These are phyloP conservation scores for Amphiura filiformis DNA, from an alignment of 35 echinoderm and acorn worm species.

Conservation along the genomic window DNA sequence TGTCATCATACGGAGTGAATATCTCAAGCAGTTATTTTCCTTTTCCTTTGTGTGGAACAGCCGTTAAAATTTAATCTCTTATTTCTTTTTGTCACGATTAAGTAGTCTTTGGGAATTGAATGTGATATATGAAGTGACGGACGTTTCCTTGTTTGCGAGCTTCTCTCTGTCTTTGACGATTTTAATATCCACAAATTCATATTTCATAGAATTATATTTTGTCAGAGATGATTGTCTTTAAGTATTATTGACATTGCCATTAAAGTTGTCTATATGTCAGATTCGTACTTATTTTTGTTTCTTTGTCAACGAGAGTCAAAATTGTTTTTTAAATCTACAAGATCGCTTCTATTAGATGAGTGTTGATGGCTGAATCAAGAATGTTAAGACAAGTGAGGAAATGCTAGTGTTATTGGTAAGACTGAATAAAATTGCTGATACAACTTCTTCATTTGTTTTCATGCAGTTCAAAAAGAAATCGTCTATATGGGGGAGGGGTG, in stretches of 20 bases:
- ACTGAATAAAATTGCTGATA: too few relatives aligned
- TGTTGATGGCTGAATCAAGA: too few relatives aligned
- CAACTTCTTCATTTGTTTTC: too few relatives aligned
- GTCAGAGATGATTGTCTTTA: not conserved
- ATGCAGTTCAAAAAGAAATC: too few relatives aligned
- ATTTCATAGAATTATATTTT: not conserved
- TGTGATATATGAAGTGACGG: not conserved
- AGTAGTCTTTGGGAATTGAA: not conserved
- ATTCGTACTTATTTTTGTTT: not conserved
- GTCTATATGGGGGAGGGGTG: too few relatives aligned
- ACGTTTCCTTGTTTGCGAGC: not conserved
- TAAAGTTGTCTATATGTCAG: not conserved
- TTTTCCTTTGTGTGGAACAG: not conserved
- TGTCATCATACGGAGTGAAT: not conserved
- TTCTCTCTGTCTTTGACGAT: not conserved
- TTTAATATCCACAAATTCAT: constrained; percentile 8
- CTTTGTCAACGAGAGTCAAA: not conserved
- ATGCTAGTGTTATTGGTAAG: too few relatives aligned
- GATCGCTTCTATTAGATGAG: too few relatives aligned
- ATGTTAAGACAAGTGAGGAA: too few relatives aligned
- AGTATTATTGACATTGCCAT: not conserved
- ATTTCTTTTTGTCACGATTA: too few relatives aligned
- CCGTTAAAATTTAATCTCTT: not conserved
- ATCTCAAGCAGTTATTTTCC: not conserved
- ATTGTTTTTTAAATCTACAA: too few relatives aligned